These are phyloP conservation scores for Linnaemya vulpina DNA, from an alignment of 2,888 invertebrate genomes.

Conservation along the genomic window DNA sequence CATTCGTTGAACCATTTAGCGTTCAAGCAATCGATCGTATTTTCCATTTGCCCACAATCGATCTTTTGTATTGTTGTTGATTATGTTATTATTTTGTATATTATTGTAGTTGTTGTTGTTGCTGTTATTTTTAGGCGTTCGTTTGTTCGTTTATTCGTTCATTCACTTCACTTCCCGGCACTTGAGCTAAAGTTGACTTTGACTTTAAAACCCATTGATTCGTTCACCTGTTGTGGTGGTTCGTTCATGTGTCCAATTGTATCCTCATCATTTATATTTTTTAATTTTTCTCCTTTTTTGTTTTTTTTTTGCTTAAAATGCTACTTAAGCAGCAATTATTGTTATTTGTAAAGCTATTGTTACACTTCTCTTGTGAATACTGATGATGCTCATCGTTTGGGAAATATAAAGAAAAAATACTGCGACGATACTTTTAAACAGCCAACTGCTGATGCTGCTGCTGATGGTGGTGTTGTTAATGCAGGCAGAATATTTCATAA, in stretches of 20 bases:
- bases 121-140: constrained; percentile 36
- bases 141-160: not conserved
- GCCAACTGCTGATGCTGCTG: constrained; percentile 38
- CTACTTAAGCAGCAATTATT: constrained; percentile 70
- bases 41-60: constrained; percentile 39
- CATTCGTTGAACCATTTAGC: constrained; percentile 57
- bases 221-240: constrained; percentile 59
- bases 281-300: not conserved
- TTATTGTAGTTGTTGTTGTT: constrained; percentile 18
- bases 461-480: too few species aligned
- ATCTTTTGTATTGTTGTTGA: constrained; percentile 30
- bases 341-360: constrained; percentile 68
- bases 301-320: constrained; percentile 56
- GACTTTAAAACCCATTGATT: constrained; percentile 66
- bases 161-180: constrained; percentile 63
- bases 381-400: constrained; percentile 59
- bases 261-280: constrained; percentile 51
- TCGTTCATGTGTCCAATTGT: constrained; percentile 61
- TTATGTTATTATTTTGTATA: not conserved
- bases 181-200: constrained; percentile 55
- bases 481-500: constrained; percentile 44
- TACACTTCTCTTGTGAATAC: constrained; percentile 62
- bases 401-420: not conserved
- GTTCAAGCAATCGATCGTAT: constrained; percentile 53
- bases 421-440: constrained; percentile 9